These are phyloP conservation scores for Sialis fuliginosa DNA, from an alignment of 2,888 invertebrate species.

Conservation along the genomic window DNA sequence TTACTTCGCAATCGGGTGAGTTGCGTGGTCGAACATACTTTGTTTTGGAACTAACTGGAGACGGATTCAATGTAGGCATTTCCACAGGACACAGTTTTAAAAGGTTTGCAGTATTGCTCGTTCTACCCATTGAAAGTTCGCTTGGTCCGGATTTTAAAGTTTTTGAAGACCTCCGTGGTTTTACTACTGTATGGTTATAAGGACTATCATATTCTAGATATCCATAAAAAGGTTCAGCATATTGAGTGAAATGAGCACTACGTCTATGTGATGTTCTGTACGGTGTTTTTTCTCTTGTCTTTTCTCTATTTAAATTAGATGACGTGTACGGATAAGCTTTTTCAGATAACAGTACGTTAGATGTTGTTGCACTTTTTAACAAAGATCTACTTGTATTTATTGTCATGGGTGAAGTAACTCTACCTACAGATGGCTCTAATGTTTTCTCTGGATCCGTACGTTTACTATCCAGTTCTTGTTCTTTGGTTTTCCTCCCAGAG, in stretches of 20 bases:
- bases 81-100: constrained; percentile 35
- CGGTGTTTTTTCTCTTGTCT: constrained; percentile 45
- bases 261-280: constrained; percentile 29
- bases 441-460: constrained; percentile 46
- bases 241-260: constrained; percentile 7
- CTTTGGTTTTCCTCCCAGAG: constrained; percentile 37
- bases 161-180: neutral
- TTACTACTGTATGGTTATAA: constrained; percentile 1
- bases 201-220: constrained; percentile 20
- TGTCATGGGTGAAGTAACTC: constrained; percentile 20
- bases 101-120: constrained; percentile 32
- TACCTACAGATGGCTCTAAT: constrained; percentile 34
- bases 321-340: constrained; percentile 42
- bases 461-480: constrained; percentile 25
- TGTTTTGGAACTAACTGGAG: constrained; percentile 4
- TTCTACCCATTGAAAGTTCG: constrained; percentile 25
- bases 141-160: neutral
- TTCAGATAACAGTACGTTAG: constrained; percentile 45
- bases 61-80: constrained; percentile 18
- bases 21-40: neutral
- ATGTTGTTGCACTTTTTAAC: constrained; percentile 51
- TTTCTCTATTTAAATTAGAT: constrained; percentile 19
- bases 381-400: constrained; percentile 27
- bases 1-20: constrained; percentile 14
- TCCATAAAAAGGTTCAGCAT: constrained; percentile 21